A percentile compares a stretch with the other conserved stretches of the same genome.
phyloP scores from a whole-genome alignment of 2,113 vertebrate species.

The Passer montanus region DNA sequence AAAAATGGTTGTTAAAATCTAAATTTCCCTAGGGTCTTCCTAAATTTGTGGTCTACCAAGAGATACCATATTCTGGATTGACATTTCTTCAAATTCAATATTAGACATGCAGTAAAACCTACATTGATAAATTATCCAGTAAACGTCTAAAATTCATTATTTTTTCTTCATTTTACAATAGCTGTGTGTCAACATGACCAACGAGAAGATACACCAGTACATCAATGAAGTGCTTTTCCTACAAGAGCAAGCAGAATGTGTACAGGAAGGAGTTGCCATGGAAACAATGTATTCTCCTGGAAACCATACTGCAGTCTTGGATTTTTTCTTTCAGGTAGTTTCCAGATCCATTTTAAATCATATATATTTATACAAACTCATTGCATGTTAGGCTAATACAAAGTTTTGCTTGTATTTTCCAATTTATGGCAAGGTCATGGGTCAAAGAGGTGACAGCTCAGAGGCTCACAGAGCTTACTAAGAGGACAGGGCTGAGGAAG shows the following conservation, averaged over 20 bases:
- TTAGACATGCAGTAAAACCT: neutral
- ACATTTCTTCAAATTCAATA: neutral
- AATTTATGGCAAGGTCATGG: neutral
- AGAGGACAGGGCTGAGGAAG: neutral
- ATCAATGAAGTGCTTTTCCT: slow-evolving; percentile 90
- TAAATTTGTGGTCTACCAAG: neutral
- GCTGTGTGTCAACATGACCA: slow-evolving; percentile 97
- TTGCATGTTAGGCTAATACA: neutral
- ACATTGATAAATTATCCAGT: neutral
- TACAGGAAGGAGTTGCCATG: slow-evolving; percentile 91
- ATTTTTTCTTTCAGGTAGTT: slow-evolving; percentile 95
- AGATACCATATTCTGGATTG: neutral
- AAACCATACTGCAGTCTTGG: slow-evolving; percentile 83
- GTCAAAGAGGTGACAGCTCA: neutral
- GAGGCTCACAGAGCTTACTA: neutral
- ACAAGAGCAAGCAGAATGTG: slow-evolving; percentile 90
- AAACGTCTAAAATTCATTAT: slow-evolving; percentile 3
- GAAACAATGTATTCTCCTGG: slow-evolving; percentile 83
- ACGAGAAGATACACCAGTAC: slow-evolving; percentile 90
- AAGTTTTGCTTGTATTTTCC: neutral
- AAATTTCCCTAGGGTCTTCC: neutral
- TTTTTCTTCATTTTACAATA: slow-evolving; percentile 56
- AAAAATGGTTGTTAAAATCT: neutral
- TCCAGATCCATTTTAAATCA: slow-evolving; percentile 6
- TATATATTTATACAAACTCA: neutral